A percentile compares a stretch with the other conserved stretches of the same genome.
Evolutionary conservation across 2,113 vertebrate species (phyloP).

Genomic region (Microtus richardsoni): DNA sequence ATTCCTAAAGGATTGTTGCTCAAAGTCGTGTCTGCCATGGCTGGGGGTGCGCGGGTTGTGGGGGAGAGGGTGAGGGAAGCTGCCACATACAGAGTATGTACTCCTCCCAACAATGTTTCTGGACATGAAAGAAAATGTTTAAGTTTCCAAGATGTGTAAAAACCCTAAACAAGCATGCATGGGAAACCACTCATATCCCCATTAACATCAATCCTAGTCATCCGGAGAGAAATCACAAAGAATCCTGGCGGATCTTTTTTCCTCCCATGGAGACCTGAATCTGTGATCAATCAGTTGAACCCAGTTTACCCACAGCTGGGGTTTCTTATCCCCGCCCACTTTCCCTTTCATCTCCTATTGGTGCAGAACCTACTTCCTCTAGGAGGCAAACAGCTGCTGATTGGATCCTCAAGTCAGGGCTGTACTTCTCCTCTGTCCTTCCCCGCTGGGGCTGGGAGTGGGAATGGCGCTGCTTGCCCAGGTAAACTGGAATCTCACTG

Average conservation of each 20-base stretch:
- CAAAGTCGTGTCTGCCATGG: neutral
- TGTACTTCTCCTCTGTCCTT: neutral
- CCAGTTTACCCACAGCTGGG: neutral
- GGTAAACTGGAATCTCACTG: neutral
- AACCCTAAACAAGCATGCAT: neutral
- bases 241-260: too few species aligned
- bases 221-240: neutral
- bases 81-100: neutral
- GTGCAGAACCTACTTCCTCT: neutral
- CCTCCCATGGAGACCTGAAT: neutral
- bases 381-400: neutral
- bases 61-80: too few species aligned
- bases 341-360: neutral
- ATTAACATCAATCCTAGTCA: neutral
- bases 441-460: neutral
- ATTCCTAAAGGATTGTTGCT: neutral
- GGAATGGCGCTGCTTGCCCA: neutral
- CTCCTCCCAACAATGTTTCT: neutral
- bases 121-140: neutral
- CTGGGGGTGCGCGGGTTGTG: neutral
- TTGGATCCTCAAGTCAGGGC: neutral
- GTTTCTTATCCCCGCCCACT: neutral
- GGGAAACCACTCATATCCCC: neutral
- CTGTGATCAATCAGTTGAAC: neutral
- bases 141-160: neutral